Evolutionary conservation across 2,888 invertebrate genomes (phyloP).

Genomic region (Ariolimax columbianus): DNA sequence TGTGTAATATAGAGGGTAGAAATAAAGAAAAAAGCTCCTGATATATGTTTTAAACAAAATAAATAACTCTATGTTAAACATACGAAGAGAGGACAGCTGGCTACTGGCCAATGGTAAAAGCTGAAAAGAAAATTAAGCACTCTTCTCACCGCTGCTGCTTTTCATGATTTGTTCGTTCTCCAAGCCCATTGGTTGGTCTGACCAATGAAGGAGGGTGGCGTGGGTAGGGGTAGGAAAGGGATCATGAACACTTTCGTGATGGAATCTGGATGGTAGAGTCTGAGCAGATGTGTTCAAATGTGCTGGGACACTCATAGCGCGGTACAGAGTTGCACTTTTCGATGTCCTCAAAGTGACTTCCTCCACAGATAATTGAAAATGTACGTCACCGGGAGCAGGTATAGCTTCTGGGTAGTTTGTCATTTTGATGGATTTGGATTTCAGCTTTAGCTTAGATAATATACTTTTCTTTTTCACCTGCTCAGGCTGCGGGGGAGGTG

Average conservation of each 20-base stretch:
- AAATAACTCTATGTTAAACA: conserved; percentile 15
- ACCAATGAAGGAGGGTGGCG: not conserved
- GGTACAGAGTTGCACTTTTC: not conserved
- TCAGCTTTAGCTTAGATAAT: not conserved
- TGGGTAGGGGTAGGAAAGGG: conserved; percentile 19
- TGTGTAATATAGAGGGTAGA: not conserved
- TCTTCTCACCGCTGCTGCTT: conserved; percentile 22
- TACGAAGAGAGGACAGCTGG: not conserved
- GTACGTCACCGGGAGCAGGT: not conserved
- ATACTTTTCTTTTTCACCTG: conserved; percentile 4
- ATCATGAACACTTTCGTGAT: not conserved
- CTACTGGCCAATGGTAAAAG: conserved; percentile 13
- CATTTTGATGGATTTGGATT: conserved; percentile 16
- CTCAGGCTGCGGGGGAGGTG: not conserved
- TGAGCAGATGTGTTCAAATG: not conserved
- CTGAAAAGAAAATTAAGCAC: conserved; percentile 16
- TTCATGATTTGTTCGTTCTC: conserved; percentile 9
- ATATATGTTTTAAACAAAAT: conserved; percentile 3
- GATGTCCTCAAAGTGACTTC: not conserved
- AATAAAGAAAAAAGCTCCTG: conserved; percentile 4
- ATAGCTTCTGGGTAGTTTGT: conserved; percentile 13
- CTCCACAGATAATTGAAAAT: not conserved
- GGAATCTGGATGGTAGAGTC: not conserved
- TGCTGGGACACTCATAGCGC: conserved; percentile 19
- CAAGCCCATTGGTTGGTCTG: conserved; percentile 18